Evolutionary conservation across 2,888 invertebrate species (phyloP).

Genomic region (Lapara coniferarum): DNA sequence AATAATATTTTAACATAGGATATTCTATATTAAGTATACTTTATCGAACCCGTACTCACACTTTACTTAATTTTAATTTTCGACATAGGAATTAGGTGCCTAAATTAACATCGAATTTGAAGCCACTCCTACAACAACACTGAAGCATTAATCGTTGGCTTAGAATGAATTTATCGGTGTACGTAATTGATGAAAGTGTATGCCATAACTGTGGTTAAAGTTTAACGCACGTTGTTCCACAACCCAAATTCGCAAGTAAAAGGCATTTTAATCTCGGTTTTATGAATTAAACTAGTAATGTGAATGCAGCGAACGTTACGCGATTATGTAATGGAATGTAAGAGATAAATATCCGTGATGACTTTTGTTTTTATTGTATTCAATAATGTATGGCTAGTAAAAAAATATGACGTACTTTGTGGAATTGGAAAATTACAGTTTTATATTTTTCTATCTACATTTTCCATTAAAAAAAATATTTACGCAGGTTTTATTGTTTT

Average conservation of each 20-base stretch:
- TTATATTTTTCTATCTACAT: no score
- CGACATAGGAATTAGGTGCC: no score
- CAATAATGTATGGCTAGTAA: not conserved
- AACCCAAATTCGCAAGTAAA: not conserved
- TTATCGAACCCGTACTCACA: no score
- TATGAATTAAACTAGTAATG: conserved; percentile 2
- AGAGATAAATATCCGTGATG: not conserved
- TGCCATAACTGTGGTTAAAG: not conserved
- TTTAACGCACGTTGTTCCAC: not conserved
- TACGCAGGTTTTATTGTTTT: no score
- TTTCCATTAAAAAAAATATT: no score
- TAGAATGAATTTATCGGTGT: not conserved
- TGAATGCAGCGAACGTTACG: conserved; percentile 33
- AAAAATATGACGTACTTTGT: not conserved
- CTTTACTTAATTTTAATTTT: no score
- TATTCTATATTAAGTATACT: no score
- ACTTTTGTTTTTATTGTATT: not conserved
- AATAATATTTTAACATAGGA: no score
- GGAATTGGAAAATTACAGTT: not conserved
- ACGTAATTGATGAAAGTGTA: not conserved
- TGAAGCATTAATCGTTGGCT: not conserved
- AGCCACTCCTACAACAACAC: no score
- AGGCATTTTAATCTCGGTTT: conserved; percentile 6
- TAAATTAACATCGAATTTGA: no score
- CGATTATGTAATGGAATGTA: conserved; percentile 33